These are phyloP conservation scores for Teleopsis dalmanni DNA, from an alignment of 1,140 invertebrate species.

Conservation along the genomic window DNA sequence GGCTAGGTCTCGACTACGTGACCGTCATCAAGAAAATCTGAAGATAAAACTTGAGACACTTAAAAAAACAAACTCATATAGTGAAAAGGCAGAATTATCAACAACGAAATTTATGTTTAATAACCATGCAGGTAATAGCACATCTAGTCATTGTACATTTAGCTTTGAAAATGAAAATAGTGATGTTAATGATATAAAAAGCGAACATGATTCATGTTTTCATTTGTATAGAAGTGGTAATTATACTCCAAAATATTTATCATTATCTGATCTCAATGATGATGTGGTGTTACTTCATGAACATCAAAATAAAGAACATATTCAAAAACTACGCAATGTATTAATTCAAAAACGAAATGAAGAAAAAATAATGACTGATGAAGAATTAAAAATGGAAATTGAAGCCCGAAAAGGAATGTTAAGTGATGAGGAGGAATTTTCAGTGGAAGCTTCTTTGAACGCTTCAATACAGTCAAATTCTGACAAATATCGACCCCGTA, in stretches of 20 bases:
- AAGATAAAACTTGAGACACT: slow-evolving; percentile 80
- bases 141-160: background rate
- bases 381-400: slow-evolving; percentile 57
- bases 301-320: slow-evolving; percentile 58
- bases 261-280: slow-evolving; percentile 65
- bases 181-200: slow-evolving; percentile 7
- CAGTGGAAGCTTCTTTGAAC: slow-evolving; percentile 80
- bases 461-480: slow-evolving; percentile 91
- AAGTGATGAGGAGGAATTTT: slow-evolving; percentile 84
- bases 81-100: slow-evolving; percentile 21
- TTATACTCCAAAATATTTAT: slow-evolving; percentile 76
- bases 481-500: slow-evolving; percentile 94
- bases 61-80: slow-evolving; percentile 65
- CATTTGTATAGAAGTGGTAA: slow-evolving; percentile 68
- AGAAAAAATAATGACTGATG: slow-evolving; percentile 42
- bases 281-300: slow-evolving; percentile 73
- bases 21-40: slow-evolving; percentile 89
- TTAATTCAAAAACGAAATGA: slow-evolving; percentile 42
- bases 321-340: slow-evolving; percentile 65
- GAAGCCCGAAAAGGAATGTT: slow-evolving; percentile 86
- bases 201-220: slow-evolving; percentile 52
- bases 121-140: slow-evolving; percentile 4
- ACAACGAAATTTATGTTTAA: slow-evolving; percentile 29
- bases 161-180: slow-evolving; percentile 1
- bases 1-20: slow-evolving; percentile 82